Conservation (phyloP, 2,888 invertebrate genomes). For the Eledona agricola region DNA sequence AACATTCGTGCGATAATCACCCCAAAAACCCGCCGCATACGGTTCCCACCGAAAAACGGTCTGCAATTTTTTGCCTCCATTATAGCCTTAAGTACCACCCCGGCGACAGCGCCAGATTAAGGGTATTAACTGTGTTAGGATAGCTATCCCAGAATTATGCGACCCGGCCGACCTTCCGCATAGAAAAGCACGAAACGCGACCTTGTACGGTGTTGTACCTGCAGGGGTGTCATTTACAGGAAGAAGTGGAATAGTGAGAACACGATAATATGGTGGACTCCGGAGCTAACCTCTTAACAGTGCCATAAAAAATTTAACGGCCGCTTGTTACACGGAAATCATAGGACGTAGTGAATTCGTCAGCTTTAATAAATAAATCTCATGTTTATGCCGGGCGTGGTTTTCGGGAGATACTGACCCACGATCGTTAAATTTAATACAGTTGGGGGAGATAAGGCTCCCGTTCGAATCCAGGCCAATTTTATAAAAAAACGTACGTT, state of each 20-base stretch:
- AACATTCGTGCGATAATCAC: constrained; percentile 34
- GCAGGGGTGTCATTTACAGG: too few species aligned
- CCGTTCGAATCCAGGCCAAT: not conserved
- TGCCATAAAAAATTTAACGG: constrained; percentile 25
- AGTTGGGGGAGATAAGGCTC: constrained; percentile 32
- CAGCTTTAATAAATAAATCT: constrained; percentile 14
- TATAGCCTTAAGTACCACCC: constrained; percentile 20
- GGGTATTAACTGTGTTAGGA: too few species aligned
- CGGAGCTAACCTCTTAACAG: constrained; percentile 12
- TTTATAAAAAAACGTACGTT: constrained; percentile 17
- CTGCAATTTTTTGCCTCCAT: constrained; percentile 41
- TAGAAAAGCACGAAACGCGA: too few species aligned
- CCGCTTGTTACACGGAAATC: constrained; percentile 24
- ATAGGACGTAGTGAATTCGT: constrained; percentile 8
- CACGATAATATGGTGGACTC: too few species aligned
- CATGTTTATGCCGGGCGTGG: constrained; percentile 6
- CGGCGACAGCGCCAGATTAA: too few species aligned
- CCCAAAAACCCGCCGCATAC: constrained; percentile 35
- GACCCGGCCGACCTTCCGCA: too few species aligned
- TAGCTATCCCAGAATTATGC: too few species aligned
- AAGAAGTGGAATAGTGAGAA: too few species aligned
- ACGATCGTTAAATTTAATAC: constrained; percentile 27
- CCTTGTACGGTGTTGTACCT: too few species aligned
- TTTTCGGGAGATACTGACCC: not conserved
- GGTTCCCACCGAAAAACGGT: constrained; percentile 37